Percentiles rank a stretch among this genome's conserved stretches.
phyloP scores from a whole-genome alignment of 1,140 invertebrate species.

The Eupeodes corollae region DNA sequence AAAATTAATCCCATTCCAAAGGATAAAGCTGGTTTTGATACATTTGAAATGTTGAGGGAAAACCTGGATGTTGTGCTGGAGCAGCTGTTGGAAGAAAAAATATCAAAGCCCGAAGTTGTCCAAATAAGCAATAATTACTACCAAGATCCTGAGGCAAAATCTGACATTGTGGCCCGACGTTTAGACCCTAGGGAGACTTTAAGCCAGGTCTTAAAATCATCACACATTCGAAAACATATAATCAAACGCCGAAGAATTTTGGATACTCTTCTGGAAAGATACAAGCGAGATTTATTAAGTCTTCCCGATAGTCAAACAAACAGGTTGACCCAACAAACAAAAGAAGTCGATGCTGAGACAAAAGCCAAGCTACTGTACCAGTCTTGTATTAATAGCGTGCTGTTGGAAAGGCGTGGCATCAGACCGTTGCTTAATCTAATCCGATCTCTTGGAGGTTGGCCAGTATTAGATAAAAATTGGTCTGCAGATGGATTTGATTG shows the following conservation, averaged over 20 bases:
- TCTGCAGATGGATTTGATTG: conserved; percentile 56
- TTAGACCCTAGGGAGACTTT: conserved; percentile 3
- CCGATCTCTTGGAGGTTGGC: conserved; percentile 65
- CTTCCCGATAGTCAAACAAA: conserved; percentile 9
- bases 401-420: conserved; percentile 55
- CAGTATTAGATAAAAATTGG: conserved; percentile 58
- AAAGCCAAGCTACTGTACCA: conserved; percentile 72
- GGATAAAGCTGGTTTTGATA: conserved; percentile 69
- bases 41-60: conserved; percentile 69
- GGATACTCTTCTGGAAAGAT: conserved; percentile 18
- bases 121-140: conserved; percentile 9
- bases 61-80: conserved; percentile 57
- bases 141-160: conserved; percentile 1
- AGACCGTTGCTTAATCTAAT: conserved; percentile 61
- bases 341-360: conserved; percentile 45
- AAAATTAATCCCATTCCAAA: conserved; percentile 71
- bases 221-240: conserved; percentile 17
- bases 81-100: conserved; percentile 50
- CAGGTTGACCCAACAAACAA: conserved; percentile 9
- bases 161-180: conserved; percentile 1
- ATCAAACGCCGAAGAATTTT: conserved; percentile 19
- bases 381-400: conserved; percentile 72
- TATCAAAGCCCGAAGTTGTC: background rate
- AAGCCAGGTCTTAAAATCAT: conserved; percentile 5
- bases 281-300: conserved; percentile 16